A percentile compares a stretch with the other conserved stretches of the same genome.
phyloP scores from a whole-genome alignment of 1,140 invertebrate genomes.

The Zaprionus camerounensis region DNA sequence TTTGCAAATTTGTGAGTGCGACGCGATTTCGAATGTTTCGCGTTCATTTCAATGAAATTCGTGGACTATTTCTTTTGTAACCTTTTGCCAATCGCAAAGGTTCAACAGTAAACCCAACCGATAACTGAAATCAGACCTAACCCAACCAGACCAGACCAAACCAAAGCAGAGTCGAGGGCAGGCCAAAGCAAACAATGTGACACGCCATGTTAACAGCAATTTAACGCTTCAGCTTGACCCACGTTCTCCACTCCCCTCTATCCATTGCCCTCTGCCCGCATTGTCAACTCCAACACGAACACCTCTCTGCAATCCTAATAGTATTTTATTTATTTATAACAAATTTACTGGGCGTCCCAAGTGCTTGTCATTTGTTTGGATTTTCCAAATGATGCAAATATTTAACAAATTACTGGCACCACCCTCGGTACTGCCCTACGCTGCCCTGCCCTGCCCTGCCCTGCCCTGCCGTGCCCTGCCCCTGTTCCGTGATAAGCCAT shows the following conservation, averaged over 20 bases:
- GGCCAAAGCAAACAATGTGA: conserved; percentile 8
- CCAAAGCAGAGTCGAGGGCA: background rate
- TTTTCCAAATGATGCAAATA: conserved; percentile 52
- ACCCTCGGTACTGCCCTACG: background rate
- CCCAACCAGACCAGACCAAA: background rate
- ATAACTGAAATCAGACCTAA: background rate
- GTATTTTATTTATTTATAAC: conserved; percentile 71
- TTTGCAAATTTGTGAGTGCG: conserved; percentile 50
- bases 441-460: background rate
- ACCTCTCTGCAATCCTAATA: conserved; percentile 31
- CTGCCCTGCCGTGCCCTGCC: too few species aligned
- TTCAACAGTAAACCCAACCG: conserved; percentile 20
- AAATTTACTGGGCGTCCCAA: conserved; percentile 29
- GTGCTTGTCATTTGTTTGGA: conserved; percentile 40
- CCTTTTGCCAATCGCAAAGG: conserved; percentile 21
- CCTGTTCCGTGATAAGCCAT: background rate
- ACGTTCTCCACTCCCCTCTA: background rate
- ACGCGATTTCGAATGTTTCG: conserved; percentile 14
- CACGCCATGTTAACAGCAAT: conserved; percentile 41
- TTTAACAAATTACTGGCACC: conserved; percentile 45
- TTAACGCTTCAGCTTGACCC: conserved; percentile 18
- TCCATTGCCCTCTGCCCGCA: background rate
- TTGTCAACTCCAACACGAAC: conserved; percentile 22
- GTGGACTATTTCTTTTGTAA: conserved; percentile 26
- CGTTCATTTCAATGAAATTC: conserved; percentile 27